These are phyloP conservation scores for Dolichallabes microphthalmus DNA, from an alignment of 2,113 vertebrate species.

Conservation along the genomic window DNA sequence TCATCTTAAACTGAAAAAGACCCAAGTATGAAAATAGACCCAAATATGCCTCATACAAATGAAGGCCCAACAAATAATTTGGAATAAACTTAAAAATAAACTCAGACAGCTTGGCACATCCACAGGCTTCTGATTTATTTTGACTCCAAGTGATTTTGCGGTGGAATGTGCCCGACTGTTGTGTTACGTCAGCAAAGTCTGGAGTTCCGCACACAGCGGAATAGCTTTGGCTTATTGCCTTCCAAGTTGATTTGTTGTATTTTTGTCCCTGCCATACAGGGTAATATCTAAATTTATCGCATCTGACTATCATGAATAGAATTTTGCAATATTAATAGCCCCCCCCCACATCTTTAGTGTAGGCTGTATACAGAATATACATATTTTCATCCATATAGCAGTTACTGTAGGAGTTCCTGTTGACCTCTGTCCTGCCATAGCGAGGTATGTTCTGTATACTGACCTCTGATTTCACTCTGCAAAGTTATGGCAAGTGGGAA, in stretches of 20 bases:
- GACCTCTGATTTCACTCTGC: background rate
- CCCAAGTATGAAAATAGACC: background rate
- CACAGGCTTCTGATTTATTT: constrained; percentile 7
- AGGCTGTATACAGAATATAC: constrained; percentile 1
- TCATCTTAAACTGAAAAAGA: background rate
- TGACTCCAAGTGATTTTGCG: background rate
- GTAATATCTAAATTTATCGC: constrained; percentile 10
- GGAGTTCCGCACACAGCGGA: constrained; percentile 14
- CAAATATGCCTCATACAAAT: background rate
- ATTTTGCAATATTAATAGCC: background rate
- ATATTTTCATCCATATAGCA: constrained; percentile 9
- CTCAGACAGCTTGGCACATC: background rate
- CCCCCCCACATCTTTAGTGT: background rate
- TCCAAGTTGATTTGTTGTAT: constrained; percentile 24
- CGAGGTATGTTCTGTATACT: background rate
- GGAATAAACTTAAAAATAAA: constrained; percentile 26
- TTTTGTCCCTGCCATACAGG: background rate
- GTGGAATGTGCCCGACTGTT: constrained; percentile 6
- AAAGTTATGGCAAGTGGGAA: constrained; percentile 7
- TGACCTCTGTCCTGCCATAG: constrained; percentile 4
- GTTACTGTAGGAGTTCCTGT: constrained; percentile 9
- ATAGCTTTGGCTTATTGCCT: constrained; percentile 1
- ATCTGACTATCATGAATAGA: constrained; percentile 5
- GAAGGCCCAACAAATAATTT: constrained; percentile 4
- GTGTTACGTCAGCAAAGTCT: constrained; percentile 25